Evolutionary conservation across 2,797 vertebrate species (phyloP), one percentile per base, ranked within the genome.

Genomic region (Liparis tanakae): DNA sequence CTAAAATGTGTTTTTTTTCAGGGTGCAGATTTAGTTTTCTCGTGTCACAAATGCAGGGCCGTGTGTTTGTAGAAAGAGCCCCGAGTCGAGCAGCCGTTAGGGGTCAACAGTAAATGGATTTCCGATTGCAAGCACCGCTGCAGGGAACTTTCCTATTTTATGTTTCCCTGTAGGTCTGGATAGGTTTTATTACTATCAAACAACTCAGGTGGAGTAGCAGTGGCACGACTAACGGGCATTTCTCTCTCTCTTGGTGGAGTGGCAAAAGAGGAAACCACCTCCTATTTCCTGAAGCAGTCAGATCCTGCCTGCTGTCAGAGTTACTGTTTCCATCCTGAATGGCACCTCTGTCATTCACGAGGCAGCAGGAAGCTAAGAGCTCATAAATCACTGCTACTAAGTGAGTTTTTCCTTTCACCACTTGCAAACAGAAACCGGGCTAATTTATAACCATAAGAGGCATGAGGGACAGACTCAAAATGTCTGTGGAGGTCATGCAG

Each of bases 311-410:
- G 72, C 67, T 75, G 72, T 85, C 77, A 60, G 68, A 76, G 80
- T 78, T 76, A 87, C 80, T 87, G 89, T 89, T 90, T 87, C 70
- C 87, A 84, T 85, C 79, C 78, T 87, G 82, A 89, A 88, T 88
- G 89, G 75, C 85, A 89, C 84, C 83, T 87, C 85, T 85, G 86
- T 88, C 83, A 88, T 81, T 90, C 87, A 90, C 83, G 81, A 62
- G 86, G 87, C 90, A 91, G 87, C 88, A 89, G 90, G 87, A 80
- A 80, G 79, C 88, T 76, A 88, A 86, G 92, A 91, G 76, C 87
- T 89, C 88, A 92, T 94, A 93, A 95, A 94, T 91, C 88, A 90
- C 89, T 80, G 89, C 83, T 87, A 79, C 88, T 88, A 93, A 92
- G 89, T 92, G 89, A 88, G 90, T 90, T 88, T 94, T 94, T 92